These are phyloP conservation scores for Aspidiotus rigidus DNA, from an alignment of 2,888 invertebrate species.

Conservation along the genomic window DNA sequence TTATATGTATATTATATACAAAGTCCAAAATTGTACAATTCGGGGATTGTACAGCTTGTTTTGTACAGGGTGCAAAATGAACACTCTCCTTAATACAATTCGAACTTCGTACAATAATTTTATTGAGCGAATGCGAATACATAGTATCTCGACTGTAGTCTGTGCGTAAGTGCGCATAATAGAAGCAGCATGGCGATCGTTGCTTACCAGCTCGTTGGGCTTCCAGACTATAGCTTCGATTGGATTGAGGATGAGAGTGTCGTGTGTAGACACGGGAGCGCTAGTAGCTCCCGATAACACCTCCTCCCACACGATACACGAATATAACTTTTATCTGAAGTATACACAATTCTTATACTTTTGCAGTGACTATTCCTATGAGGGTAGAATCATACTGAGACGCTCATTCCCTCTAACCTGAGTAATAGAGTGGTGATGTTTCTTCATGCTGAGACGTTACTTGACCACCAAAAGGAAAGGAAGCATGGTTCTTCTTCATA, in stretches of 20 bases:
- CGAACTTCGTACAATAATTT: background rate
- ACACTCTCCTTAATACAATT: background rate
- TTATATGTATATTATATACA: background rate
- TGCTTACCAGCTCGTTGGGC: no score
- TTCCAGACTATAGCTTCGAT: no score
- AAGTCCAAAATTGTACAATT: background rate
- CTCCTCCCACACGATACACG: background rate
- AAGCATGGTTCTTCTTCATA: background rate
- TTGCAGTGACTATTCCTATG: background rate
- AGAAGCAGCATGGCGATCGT: no score
- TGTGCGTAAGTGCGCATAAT: no score
- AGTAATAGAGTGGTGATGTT: background rate
- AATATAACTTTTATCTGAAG: no score
- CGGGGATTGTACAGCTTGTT: background rate
- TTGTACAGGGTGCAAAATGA: background rate
- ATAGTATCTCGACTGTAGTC: no score
- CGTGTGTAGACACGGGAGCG: background rate
- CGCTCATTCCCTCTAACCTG: background rate
- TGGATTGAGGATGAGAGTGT: background rate
- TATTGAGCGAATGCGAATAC: no score
- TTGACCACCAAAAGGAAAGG: background rate
- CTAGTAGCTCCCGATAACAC: slow-evolving; percentile 3
- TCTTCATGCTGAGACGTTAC: background rate
- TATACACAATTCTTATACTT: background rate
- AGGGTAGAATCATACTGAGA: slow-evolving; percentile 1